A percentile compares a stretch with the other conserved stretches of the same genome.
phyloP scores from a whole-genome alignment of 1,140 invertebrate genomes.

The Sinella curviseta region DNA sequence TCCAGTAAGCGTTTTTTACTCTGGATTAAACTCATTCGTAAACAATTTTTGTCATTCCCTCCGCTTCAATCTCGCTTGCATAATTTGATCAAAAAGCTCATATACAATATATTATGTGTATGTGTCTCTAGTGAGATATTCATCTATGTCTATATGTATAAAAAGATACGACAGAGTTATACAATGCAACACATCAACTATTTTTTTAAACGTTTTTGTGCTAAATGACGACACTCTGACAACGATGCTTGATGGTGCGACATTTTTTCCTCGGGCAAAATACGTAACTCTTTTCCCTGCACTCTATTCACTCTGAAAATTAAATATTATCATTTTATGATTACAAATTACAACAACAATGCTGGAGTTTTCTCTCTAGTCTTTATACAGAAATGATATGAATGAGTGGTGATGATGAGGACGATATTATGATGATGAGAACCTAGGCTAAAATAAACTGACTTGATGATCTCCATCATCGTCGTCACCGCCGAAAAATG shows the following conservation, averaged over 20 bases:
- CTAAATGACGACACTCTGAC: too few species aligned
- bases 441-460: neutral
- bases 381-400: neutral
- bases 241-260: neutral
- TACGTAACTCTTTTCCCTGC: neutral
- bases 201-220: neutral
- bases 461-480: neutral
- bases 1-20: neutral
- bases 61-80: constrained; percentile 7
- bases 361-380: neutral
- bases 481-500: too few species aligned
- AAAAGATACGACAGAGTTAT: too few species aligned
- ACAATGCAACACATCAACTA: neutral
- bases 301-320: neutral
- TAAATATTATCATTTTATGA: neutral
- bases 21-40: neutral
- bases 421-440: neutral
- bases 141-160: too few species aligned
- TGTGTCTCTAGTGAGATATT: too few species aligned
- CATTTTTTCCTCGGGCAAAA: neutral
- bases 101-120: neutral
- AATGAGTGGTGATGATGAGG: neutral
- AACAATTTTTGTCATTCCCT: neutral
- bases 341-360: neutral
- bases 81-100: constrained; percentile 9